phyloP scores from a whole-genome alignment of 2,797 vertebrate species.

The Meda fulgida region DNA sequence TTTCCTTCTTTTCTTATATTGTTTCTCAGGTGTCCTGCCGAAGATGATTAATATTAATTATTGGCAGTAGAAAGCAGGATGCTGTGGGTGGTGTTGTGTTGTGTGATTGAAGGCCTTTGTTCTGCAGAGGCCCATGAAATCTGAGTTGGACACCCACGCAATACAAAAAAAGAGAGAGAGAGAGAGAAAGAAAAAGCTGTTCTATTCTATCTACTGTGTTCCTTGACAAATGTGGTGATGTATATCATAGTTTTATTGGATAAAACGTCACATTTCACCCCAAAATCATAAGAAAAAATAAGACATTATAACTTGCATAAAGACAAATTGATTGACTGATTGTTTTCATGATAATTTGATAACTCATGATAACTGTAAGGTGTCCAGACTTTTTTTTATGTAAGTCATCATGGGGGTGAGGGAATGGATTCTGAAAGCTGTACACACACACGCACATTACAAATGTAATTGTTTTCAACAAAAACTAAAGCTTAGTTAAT shows the following conservation, averaged over 20 bases:
- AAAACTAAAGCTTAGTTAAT: not conserved
- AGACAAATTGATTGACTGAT: too few species aligned
- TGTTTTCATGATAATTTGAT: too few species aligned
- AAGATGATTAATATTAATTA: constrained; percentile 77
- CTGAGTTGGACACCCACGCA: constrained; percentile 73
- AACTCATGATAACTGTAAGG: too few species aligned
- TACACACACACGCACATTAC: too few species aligned
- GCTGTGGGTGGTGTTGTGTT: constrained; percentile 14
- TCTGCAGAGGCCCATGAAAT: constrained; percentile 72
- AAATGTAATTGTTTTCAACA: not conserved
- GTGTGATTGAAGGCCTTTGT: constrained; percentile 74
- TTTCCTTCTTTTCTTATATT: not conserved
- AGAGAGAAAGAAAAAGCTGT: not conserved
- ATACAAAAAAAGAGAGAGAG: constrained; percentile 37
- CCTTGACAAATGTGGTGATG: constrained; percentile 28
- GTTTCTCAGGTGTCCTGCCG: constrained; percentile 4
- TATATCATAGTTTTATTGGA: constrained; percentile 38
- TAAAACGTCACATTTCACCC: not conserved
- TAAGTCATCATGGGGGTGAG: too few species aligned
- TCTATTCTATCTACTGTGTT: constrained; percentile 21
- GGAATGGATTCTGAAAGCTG: too few species aligned
- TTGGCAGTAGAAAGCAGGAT: constrained; percentile 7
- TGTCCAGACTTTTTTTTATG: too few species aligned
- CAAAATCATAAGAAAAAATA: not conserved
- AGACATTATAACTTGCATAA: not conserved